Percentiles rank a stretch among this genome's conserved stretches.
Evolutionary conservation across 2,113 vertebrate species (phyloP).

Genomic region (Pygoscelis antarcticus): DNA sequence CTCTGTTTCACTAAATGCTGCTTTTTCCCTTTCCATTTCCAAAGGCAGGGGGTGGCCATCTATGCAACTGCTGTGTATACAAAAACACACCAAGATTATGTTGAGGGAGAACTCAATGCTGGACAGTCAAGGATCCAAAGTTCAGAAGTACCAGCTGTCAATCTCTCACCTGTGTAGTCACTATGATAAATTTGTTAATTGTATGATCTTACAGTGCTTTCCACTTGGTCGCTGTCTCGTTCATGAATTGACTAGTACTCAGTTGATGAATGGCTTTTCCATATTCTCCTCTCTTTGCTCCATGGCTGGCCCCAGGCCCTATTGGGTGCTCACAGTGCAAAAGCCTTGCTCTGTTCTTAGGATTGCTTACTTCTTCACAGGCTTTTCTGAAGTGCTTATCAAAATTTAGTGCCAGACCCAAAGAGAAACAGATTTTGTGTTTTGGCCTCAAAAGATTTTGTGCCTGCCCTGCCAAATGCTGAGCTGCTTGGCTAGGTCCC

Average conservation of each 20-base stretch:
- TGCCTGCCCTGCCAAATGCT: not conserved
- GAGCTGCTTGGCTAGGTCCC: not conserved
- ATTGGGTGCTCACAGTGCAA: not conserved
- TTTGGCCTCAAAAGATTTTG: not conserved
- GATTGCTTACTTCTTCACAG: not conserved
- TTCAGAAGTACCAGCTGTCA: not conserved
- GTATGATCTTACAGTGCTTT: not conserved
- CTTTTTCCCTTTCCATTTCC: not conserved
- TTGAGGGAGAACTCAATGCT: fast-evolving
- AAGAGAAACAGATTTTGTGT: not conserved
- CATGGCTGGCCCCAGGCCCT: not conserved
- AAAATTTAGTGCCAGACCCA: not conserved
- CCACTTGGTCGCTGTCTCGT: fast-evolving
- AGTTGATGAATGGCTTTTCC: not conserved
- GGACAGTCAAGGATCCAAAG: not conserved
- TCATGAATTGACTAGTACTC: not conserved
- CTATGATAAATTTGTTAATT: not conserved
- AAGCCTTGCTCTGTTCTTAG: not conserved
- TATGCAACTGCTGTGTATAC: not conserved
- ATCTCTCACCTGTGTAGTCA: not conserved
- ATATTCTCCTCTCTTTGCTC: not conserved
- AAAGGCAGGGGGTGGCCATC: not conserved
- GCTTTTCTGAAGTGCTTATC: not conserved
- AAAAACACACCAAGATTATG: not conserved
- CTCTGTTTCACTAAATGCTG: not conserved